These are phyloP conservation scores for Anhinga anhinga DNA, from an alignment of 2,113 vertebrate genomes.

Conservation along the genomic window DNA sequence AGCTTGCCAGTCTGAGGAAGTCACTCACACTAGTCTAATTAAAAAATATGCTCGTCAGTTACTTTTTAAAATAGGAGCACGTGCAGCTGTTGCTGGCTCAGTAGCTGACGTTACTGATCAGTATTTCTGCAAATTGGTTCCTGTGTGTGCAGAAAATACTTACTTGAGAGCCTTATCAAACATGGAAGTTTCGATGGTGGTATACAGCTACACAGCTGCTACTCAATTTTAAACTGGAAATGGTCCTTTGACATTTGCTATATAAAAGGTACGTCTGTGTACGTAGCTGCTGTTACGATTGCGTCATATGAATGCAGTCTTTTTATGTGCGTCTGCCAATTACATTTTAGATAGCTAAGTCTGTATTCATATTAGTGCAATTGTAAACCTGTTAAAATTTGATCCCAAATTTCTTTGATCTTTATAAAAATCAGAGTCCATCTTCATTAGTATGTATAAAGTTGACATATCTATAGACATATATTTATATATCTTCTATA, in stretches of 20 bases:
- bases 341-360: not conserved
- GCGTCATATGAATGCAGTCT: not conserved
- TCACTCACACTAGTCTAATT: not conserved
- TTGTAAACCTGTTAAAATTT: not conserved
- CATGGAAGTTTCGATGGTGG: not conserved
- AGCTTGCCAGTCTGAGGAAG: not conserved
- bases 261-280: not conserved
- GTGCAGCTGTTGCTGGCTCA: not conserved
- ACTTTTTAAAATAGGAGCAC: not conserved
- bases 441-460: not conserved
- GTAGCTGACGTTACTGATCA: not conserved
- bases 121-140: not conserved
- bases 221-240: not conserved
- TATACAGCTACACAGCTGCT: not conserved
- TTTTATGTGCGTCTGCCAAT: not conserved
- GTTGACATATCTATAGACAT: not conserved
- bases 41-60: not conserved
- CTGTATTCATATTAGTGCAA: not conserved
- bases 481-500: not conserved
- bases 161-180: not conserved
- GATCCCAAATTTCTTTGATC: not conserved
- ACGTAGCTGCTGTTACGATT: fast-evolving
- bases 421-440: not conserved
- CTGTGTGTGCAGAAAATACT: not conserved
- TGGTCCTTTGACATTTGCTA: not conserved